A percentile compares a stretch with the other conserved stretches of the same genome.
These are phyloP conservation scores for Gobiocypris rarus DNA, from an alignment of 2,113 vertebrate species.

Conservation along the genomic window DNA sequence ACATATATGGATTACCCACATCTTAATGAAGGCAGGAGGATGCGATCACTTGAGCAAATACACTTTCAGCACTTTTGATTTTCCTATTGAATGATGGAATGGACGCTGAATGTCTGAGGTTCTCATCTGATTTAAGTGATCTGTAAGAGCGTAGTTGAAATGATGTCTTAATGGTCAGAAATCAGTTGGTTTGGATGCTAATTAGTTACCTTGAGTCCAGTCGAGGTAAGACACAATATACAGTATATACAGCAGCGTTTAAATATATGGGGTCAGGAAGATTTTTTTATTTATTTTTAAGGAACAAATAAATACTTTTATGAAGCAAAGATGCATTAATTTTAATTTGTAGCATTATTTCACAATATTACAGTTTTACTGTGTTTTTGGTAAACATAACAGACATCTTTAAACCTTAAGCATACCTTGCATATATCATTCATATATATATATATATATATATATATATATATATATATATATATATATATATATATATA, in stretches of 20 bases:
- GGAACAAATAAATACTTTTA: too few species aligned
- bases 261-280: too few species aligned
- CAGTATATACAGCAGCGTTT: neutral
- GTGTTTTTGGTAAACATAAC: too few species aligned
- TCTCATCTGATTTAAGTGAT: slow-evolving; percentile 39
- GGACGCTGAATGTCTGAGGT: slow-evolving; percentile 22
- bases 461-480: too few species aligned
- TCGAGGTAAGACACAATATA: neutral
- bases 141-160: neutral
- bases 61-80: slow-evolving; percentile 54
- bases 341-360: too few species aligned
- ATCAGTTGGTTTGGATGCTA: neutral
- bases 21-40: slow-evolving; percentile 45
- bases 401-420: too few species aligned
- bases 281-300: too few species aligned
- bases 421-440: too few species aligned
- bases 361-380: too few species aligned
- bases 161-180: neutral
- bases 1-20: slow-evolving; percentile 44
- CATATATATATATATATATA: too few species aligned
- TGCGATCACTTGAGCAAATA: slow-evolving; percentile 60
- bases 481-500: too few species aligned
- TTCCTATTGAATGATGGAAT: slow-evolving; percentile 52
- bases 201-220: neutral
- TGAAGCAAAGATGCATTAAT: too few species aligned